Evolutionary conservation across 2,888 invertebrate genomes (phyloP), one percentile per base, ranked within the genome.

Genomic region (Pristionchus fissidentatus): DNA sequence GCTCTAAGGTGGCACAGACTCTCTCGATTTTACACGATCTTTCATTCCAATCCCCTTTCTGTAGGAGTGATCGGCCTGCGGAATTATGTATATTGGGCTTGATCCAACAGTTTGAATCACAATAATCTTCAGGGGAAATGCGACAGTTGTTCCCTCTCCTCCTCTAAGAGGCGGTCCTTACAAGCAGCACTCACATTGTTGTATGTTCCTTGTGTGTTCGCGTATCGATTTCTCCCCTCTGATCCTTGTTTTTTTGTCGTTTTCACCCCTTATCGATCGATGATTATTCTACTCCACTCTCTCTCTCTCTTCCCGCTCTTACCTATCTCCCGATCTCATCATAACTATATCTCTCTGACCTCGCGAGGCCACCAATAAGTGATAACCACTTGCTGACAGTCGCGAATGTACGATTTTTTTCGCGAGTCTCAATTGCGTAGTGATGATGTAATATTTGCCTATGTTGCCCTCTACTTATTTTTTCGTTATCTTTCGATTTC

Each of bases 401-500:
- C 55, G 46, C 52, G 1, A 32, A 57, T 55, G 73, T 83, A 73
- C 83, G 60, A 83, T 60, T 83, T 82, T 83, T 79, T 79, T 0
- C 15, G 19, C 15, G 35, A 80, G 32, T 43, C 26, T 43, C 8
- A 41, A 3, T 1, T 5, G 57, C 26, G 8, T 29, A 5, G 26
- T 29, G 2, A 29, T 3, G 57, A 8, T 32, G 29, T 2, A 60
- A 32, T 57, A 8, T n/a, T n/a, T n/a, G 19, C 26, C 15, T 32
- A 13, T 60, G 60, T 22, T 52, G 3, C 8, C 7, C n/a, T 8
- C 15, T 13, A 3, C 22, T 22, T 8, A 19, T 52, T 52, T 52
- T 3, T 52, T 52, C 52, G 55, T 22, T 55, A n/a, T 4, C 22
- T 22, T 55, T n/a, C n/a, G n/a, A n/a, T n/a, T n/a, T n/a, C n/a